phyloP scores from a whole-genome alignment of 2,797 vertebrate genomes.

The Macrochelys suwanniensis region DNA sequence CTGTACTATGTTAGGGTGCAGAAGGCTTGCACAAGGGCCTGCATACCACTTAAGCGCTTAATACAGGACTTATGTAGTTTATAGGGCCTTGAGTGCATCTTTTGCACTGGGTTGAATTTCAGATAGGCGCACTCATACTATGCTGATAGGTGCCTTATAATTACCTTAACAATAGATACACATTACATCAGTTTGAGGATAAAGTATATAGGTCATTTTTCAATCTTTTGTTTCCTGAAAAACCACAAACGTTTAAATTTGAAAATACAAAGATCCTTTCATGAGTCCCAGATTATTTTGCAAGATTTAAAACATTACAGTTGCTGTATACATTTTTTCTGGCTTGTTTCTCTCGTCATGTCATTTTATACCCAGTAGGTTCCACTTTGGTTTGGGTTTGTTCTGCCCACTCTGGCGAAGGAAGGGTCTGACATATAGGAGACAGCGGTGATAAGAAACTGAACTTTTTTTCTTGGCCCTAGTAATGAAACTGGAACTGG shows the following conservation, averaged over 20 bases:
- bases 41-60: neutral
- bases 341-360: neutral
- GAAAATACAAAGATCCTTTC: neutral
- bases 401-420: neutral
- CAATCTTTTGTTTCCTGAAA: constrained; percentile 49
- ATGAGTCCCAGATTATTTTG: neutral
- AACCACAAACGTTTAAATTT: constrained; percentile 62
- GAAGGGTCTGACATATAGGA: neutral
- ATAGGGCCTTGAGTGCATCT: neutral
- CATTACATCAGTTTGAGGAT: constrained; percentile 42
- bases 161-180: neutral
- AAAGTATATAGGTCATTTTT: constrained; percentile 39
- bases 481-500: constrained; percentile 20
- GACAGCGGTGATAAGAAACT: neutral
- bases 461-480: neutral
- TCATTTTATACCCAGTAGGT: constrained; percentile 20
- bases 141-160: neutral
- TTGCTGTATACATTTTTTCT: constrained; percentile 17
- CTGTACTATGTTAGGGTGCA: constrained; percentile 34
- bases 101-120: constrained; percentile 28
- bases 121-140: neutral
- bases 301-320: neutral
- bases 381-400: neutral
- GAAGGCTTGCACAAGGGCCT: neutral
- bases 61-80: neutral